These are phyloP conservation scores for Smithornis capensis DNA, from an alignment of 2,113 vertebrate genomes.

Conservation along the genomic window DNA sequence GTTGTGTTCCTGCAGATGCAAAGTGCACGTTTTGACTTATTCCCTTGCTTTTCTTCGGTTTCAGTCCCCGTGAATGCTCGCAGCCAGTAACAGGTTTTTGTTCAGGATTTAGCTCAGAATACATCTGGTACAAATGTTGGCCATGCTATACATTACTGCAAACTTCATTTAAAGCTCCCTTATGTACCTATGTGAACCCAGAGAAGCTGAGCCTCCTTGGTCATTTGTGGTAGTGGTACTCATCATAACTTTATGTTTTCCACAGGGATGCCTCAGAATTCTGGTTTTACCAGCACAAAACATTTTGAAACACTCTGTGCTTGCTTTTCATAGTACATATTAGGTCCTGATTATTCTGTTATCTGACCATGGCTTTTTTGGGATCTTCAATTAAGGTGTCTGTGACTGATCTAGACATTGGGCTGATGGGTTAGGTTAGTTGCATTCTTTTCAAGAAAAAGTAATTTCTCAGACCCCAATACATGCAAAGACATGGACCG, in stretches of 20 bases:
- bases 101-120: background rate
- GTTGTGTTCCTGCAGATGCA: background rate
- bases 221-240: background rate
- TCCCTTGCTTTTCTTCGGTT: background rate
- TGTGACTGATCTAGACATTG: background rate
- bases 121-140: background rate
- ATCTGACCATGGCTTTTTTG: background rate
- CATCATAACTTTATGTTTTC: background rate
- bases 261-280: background rate
- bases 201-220: background rate
- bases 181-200: rapidly evolving
- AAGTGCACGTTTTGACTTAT: background rate
- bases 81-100: background rate
- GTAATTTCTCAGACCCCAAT: background rate
- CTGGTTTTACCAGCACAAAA: background rate
- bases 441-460: background rate
- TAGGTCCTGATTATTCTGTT: background rate
- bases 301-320: background rate
- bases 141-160: background rate
- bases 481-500: background rate
- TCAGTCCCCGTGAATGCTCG: background rate
- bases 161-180: background rate
- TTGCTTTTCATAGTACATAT: background rate
- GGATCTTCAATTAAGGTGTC: background rate
- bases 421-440: background rate